Evolutionary conservation across 2,113 vertebrate species (phyloP).

Genomic region (Actinemys pallida): DNA sequence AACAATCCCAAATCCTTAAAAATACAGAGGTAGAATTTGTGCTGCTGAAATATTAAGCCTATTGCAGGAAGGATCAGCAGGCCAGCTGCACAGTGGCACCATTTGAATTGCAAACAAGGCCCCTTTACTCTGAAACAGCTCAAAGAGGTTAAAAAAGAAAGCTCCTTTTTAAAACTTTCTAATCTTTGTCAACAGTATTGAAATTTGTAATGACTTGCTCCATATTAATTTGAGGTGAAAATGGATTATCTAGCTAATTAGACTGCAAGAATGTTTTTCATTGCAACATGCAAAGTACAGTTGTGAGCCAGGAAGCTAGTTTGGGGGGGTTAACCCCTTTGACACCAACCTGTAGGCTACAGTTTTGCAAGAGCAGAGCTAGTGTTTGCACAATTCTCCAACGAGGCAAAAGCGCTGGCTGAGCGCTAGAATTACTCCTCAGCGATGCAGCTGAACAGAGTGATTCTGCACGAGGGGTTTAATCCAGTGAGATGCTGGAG

Average conservation of each 20-base stretch:
- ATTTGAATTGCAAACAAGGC: background rate
- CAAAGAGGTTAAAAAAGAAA: no score
- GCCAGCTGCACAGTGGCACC: background rate
- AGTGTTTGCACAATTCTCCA: background rate
- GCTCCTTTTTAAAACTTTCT: background rate
- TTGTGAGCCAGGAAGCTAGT: background rate
- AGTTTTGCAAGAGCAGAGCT: background rate
- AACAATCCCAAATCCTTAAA: background rate
- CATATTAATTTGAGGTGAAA: background rate
- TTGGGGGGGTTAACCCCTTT: background rate
- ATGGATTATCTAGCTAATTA: background rate
- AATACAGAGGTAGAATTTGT: rapidly evolving
- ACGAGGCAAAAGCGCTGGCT: no score
- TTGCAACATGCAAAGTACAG: background rate
- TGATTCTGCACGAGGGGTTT: no score
- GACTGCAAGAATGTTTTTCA: background rate
- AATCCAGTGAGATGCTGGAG: no score
- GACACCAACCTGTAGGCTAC: background rate
- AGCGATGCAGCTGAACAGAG: no score
- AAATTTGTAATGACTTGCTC: background rate
- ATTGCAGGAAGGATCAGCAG: background rate
- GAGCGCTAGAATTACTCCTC: no score
- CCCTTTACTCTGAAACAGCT: background rate
- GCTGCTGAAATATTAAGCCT: rapidly evolving
- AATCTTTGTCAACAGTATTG: background rate